Base-by-base conservation (phyloP, 2,113 vertebrate genomes). In the Pao palembangensis region DNA sequence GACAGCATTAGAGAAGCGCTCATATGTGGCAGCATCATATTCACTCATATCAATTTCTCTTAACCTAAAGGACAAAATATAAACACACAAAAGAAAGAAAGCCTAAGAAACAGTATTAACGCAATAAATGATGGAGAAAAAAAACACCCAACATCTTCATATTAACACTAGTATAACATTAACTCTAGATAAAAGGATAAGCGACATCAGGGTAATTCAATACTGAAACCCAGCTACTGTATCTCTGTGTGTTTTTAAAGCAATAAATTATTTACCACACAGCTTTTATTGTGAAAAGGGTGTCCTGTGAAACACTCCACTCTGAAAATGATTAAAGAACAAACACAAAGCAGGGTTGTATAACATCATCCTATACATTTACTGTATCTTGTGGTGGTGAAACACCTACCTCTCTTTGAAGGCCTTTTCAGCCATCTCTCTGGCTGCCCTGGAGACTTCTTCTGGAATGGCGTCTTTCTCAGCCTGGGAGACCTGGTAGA, bases 31-130 rank as follows among this genome's bases (percentile, higher is more conserved):
- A 0, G 94, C 96, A 16, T 99, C 96, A 7, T 96, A 98, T 63
- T 97, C 94, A 50, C 93, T 98, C 97, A 98, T 99, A 12, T 93
- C 79, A 61, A 99, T 98, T 87, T 98, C 94, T 73, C 93, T 96
- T 65, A 99, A 61, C 64, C 95, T 98, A 84, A 78, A 14, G 15
- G 4, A 58, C 5, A 43, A 14, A 46, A 6, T 42, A 14, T 52
- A 14, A 57, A 28, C 25, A 7, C 66, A 15, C 49, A 20, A n/a
- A 50, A 31, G 11, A 55, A 52, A 15, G 38, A 23, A 14, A 46
- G 18, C 43, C 2, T 10, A 7, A 25, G 5, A 49, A 19, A n/a
- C 5, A 3, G 14, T 17, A 46, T 46, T 46, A 46, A 46, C 8
- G 23, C 23, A n/a, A n/a, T n/a, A n/a, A n/a, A n/a, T n/a, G n/a